phyloP scores from a whole-genome alignment of 1,140 invertebrate species.

The Megathymus violae region DNA sequence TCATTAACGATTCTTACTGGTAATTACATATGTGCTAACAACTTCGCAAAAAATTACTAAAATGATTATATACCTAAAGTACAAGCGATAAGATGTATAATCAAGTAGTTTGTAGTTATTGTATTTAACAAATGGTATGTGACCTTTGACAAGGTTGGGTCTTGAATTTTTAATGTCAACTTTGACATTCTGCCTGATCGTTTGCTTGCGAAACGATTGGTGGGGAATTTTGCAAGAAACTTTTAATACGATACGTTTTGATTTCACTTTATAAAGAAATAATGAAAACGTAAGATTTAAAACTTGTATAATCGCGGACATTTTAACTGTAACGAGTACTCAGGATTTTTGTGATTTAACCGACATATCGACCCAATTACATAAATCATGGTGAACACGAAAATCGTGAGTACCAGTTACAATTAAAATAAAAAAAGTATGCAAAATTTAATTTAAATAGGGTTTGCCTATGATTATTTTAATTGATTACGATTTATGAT shows the following conservation, averaged over 20 bases:
- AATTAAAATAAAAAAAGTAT: too few species aligned
- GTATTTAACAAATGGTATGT: constrained; percentile 23
- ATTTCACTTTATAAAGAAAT: constrained; percentile 4
- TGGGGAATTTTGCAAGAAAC: not conserved
- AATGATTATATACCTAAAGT: constrained; percentile 18
- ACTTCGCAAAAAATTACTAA: not conserved
- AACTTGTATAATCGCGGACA: too few species aligned
- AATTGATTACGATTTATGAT: too few species aligned
- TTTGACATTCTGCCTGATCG: constrained; percentile 58
- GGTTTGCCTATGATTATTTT: too few species aligned
- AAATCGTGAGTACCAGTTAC: too few species aligned
- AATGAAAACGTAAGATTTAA: too few species aligned
- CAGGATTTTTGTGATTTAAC: too few species aligned
- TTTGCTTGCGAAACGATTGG: constrained; percentile 43
- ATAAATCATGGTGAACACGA: too few species aligned
- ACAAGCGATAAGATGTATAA: constrained; percentile 24
- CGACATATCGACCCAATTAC: too few species aligned
- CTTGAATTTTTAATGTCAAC: constrained; percentile 46
- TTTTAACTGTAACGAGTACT: too few species aligned
- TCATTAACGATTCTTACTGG: constrained; percentile 9
- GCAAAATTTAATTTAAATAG: too few species aligned
- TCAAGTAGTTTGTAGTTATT: not conserved
- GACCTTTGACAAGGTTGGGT: constrained; percentile 55
- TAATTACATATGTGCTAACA: constrained; percentile 16
- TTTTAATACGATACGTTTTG: not conserved